Evolutionary conservation across 1,140 invertebrate genomes (phyloP).

Genomic region (Megalopta genalis): DNA sequence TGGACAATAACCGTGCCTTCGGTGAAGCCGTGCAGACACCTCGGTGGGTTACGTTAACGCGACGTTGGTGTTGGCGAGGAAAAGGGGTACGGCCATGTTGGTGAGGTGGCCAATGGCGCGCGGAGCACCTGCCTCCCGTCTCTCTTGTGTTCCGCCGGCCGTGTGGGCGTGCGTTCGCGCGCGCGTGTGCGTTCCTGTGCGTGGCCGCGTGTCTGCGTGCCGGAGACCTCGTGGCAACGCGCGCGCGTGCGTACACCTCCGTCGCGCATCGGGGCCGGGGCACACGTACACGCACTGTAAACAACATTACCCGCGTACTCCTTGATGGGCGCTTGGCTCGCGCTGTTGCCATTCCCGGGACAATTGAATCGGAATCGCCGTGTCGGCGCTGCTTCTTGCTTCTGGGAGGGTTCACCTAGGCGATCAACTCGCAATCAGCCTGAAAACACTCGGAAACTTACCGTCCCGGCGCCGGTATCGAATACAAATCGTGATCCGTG

Average conservation of each 20-base stretch:
- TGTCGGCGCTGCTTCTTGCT: neutral
- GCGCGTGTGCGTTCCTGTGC: conserved; percentile 46
- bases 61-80: conserved; percentile 68
- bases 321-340: conserved; percentile 41
- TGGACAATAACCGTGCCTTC: conserved; percentile 14
- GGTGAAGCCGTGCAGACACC: conserved; percentile 52
- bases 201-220: too few species aligned
- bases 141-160: conserved; percentile 72
- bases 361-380: conserved; percentile 1
- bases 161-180: conserved; percentile 63
- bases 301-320: conserved; percentile 40
- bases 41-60: conserved; percentile 58
- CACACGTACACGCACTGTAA: conserved; percentile 30
- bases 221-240: conserved; percentile 60
- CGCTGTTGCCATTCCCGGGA: conserved; percentile 35
- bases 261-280: neutral
- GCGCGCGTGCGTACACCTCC: conserved; percentile 49
- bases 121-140: conserved; percentile 79
- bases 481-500: neutral
- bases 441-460: neutral
- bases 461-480: too few species aligned
- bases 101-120: conserved; percentile 79
- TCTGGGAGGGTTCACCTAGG: neutral
- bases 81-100: conserved; percentile 80
- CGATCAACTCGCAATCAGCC: neutral